Evolutionary conservation across 2,113 vertebrate species (phyloP).

Genomic region (Lycaon pictus): DNA sequence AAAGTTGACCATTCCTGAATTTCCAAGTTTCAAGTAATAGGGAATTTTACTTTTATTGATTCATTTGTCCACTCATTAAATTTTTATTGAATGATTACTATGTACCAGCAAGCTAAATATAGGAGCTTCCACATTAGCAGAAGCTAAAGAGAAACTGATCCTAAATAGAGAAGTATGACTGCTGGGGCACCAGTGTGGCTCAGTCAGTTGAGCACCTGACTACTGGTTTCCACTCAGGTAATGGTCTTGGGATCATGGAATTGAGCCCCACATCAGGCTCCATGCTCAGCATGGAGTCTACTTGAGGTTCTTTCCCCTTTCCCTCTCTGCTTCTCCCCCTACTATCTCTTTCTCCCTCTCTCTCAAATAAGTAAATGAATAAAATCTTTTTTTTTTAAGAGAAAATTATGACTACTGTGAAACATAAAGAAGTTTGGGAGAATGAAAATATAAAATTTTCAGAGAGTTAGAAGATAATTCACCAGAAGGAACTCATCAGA

Average conservation of each 20-base stretch:
- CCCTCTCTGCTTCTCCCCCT: neutral
- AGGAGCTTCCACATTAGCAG: neutral
- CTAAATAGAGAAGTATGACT: neutral
- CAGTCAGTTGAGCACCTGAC: neutral
- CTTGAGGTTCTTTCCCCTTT: neutral
- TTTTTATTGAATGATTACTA: neutral
- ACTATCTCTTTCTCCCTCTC: neutral
- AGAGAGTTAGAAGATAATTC: neutral
- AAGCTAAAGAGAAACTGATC: neutral
- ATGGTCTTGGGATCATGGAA: too few relatives aligned
- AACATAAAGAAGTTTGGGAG: neutral
- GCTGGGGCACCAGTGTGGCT: neutral
- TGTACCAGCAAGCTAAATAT: fast-evolving
- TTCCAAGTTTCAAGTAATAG: neutral
- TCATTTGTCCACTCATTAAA: neutral
- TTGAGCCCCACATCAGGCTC: too few relatives aligned
- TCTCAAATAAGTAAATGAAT: neutral
- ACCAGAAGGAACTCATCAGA: neutral
- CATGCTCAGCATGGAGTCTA: neutral
- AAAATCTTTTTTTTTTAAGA: neutral
- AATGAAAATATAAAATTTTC: neutral
- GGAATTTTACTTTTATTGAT: neutral
- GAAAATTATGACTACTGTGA: neutral
- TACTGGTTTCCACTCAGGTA: neutral
- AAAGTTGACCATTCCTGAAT: neutral